These are phyloP conservation scores for Oenanthe melanoleuca DNA, from an alignment of 2,113 vertebrate species.

Conservation along the genomic window DNA sequence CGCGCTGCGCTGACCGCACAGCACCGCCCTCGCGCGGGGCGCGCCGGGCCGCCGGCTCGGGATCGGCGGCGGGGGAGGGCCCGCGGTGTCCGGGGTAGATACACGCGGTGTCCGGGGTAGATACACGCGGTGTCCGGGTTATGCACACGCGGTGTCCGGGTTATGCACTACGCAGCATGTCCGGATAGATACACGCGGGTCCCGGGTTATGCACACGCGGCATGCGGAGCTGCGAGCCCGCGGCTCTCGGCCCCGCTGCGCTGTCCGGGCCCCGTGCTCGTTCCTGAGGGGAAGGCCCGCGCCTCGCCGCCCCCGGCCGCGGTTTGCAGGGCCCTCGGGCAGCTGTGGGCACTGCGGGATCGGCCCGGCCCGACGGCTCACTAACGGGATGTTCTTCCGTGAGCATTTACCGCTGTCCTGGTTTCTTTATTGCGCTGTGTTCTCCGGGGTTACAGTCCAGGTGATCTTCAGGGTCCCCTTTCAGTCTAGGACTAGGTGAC, in stretches of 20 bases:
- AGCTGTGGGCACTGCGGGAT: fast-evolving
- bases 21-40: too few relatives aligned
- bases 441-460: neutral
- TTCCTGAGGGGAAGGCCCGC: neutral
- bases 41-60: too few relatives aligned
- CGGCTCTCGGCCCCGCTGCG: neutral
- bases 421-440: fast-evolving
- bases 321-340: neutral
- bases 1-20: too few relatives aligned
- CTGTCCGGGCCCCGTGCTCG: neutral
- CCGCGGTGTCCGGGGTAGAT: too few relatives aligned
- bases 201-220: fast-evolving
- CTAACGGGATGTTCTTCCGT: fast-evolving
- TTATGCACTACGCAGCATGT: too few relatives aligned
- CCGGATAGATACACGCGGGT: neutral
- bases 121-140: neutral
- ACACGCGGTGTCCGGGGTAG: too few relatives aligned
- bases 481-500: neutral
- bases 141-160: neutral
- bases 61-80: too few relatives aligned
- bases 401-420: too few relatives aligned
- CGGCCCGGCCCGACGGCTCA: fast-evolving
- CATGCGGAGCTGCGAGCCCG: fast-evolving
- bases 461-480: neutral
- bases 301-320: neutral